These are phyloP conservation scores for Andrena bicolor DNA, from an alignment of 2,888 invertebrate genomes.

Conservation along the genomic window DNA sequence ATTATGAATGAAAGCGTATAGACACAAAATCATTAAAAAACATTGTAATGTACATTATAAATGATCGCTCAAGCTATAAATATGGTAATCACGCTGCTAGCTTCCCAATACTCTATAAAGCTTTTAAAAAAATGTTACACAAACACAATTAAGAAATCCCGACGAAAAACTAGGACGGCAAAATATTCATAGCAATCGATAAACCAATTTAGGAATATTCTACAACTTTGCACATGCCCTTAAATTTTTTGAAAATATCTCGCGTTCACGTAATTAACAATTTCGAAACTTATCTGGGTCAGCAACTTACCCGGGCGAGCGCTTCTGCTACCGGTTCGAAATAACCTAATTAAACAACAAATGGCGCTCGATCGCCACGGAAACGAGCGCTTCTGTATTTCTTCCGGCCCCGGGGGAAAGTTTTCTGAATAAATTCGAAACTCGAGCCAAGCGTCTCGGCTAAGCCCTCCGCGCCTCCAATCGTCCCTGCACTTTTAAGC, in stretches of 20 bases:
- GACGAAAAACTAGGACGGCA: neutral
- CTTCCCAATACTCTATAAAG: neutral
- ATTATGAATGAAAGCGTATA: neutral
- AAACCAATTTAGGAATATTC: neutral
- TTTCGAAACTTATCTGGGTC: neutral
- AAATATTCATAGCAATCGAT: neutral
- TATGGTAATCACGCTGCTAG: neutral
- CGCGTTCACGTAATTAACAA: neutral
- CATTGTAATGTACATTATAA: neutral
- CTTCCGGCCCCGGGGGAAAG: neutral
- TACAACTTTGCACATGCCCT: neutral
- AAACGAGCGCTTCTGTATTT: neutral
- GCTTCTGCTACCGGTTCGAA: neutral
- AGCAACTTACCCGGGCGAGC: no score
- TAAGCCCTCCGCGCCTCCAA: neutral
- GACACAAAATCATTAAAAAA: neutral
- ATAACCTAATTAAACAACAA: slow-evolving; percentile 17
- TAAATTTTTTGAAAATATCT: neutral
- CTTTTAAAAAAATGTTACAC: neutral
- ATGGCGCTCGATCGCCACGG: neutral
- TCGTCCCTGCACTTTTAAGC: slow-evolving; percentile 28
- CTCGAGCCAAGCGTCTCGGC: neutral
- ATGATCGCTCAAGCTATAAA: neutral
- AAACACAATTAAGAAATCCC: neutral
- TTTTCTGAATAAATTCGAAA: slow-evolving; percentile 16